Base-by-base conservation (phyloP, 2,888 invertebrate species). In the Furcula furcula region DNA sequence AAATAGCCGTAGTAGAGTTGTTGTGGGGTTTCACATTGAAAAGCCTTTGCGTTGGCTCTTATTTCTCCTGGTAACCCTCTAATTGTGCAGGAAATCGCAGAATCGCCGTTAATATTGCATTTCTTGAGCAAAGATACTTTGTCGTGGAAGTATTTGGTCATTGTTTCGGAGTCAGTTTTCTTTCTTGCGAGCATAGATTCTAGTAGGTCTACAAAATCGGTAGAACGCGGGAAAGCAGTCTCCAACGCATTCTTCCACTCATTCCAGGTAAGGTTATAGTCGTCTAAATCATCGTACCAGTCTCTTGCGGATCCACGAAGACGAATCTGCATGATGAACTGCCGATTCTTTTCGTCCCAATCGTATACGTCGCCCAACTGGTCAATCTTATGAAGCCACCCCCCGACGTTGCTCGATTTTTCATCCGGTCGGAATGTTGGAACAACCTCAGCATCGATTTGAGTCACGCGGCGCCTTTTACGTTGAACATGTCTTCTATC, bases 101-200 rank as follows among this genome's bases (percentile, higher is more conserved):
- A 7, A 15, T 48, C 39, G 6, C 50, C 56, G 1, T 29, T 11
- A 2, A 62, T 44, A 4, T 42, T 35, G 36, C 53, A 46, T 39
- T 44, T 51, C 40, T 46, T 55, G 11, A 65, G 29, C 4, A 56
- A 33, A 29, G 65, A 55, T 2, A 55, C 1, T 36, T 60, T 55
- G 1, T 42, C 49, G 20, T 60, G 55, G 18, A 40, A 68, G 27
- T 69, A 71, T 23, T 56, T 59, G 1, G 62, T 63, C 64, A 67
- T 68, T 55, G 31, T 39, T 21, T 39, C 65, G 4, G 25, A 28
- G 3, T 54, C 45, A 7, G 4, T 15, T 31, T 67, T 67, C 7
- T 12, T 50, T 20, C 61, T 40, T 2, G 34, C 29, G 5, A 65
- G 35, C 53, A 68, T 55, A 10, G 42, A 46, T 36, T 67, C 65